Conservation (phyloP, 2,113 vertebrate species). For the Ciconia stormi region DNA sequence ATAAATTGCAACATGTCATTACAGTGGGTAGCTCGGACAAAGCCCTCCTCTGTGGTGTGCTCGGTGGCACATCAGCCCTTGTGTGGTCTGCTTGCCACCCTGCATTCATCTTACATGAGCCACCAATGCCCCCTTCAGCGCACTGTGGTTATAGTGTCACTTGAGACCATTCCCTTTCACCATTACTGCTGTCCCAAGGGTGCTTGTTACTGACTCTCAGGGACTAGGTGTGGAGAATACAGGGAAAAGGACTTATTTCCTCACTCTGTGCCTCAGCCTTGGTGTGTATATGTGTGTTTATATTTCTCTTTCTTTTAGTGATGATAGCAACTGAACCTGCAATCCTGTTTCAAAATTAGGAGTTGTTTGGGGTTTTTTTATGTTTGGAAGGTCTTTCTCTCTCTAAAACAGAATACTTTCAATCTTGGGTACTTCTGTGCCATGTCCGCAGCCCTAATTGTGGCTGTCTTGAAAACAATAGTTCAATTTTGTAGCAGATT, state of each 20-base stretch:
- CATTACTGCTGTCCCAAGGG: not conserved
- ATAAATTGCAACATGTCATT: not conserved
- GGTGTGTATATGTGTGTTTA: not conserved
- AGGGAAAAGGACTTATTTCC: not conserved
- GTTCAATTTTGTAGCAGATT: not conserved
- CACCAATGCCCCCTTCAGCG: conserved; percentile 28
- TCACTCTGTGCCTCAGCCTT: not conserved
- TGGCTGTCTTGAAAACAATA: not conserved
- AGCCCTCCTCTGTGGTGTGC: not conserved
- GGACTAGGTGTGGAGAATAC: not conserved
- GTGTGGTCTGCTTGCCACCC: not conserved
- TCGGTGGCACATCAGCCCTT: not conserved
- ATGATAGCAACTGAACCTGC: not conserved
- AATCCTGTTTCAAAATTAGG: not conserved
- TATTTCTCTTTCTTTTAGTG: not conserved
- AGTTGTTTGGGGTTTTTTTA: not conserved
- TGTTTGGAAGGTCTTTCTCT: not conserved
- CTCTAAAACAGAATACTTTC: not conserved
- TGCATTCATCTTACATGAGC: not conserved
- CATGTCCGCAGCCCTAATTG: not conserved
- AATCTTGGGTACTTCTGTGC: not conserved
- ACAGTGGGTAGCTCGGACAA: not conserved
- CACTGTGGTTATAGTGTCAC: not conserved
- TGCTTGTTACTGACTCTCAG: not conserved
- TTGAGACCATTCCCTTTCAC: not conserved